These are phyloP conservation scores for Oegoconia quadripuncta DNA, from an alignment of 2,888 invertebrate species.

Conservation along the genomic window DNA sequence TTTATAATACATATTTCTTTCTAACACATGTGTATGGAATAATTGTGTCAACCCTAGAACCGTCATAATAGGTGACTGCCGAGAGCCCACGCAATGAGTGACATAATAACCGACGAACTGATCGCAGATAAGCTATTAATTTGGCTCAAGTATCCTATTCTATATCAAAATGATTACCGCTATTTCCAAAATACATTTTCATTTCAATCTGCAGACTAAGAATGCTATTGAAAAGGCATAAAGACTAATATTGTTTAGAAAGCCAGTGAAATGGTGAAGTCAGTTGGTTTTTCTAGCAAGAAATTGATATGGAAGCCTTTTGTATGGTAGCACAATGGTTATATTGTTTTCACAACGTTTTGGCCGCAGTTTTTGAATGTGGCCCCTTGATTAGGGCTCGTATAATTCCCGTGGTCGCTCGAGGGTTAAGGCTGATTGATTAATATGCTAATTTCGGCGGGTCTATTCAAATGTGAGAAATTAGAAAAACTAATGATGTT, in stretches of 20 bases:
- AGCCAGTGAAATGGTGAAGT: not conserved
- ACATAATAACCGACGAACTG: conserved; percentile 67
- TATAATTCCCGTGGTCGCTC: conserved; percentile 31
- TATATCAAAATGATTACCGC: conserved; percentile 47
- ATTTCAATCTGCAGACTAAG: conserved; percentile 4
- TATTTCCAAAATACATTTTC: conserved; percentile 21
- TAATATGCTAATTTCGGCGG: conserved; percentile 33
- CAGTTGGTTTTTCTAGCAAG: conserved; percentile 35
- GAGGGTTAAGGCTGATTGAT: conserved; percentile 41
- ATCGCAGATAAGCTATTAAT: conserved; percentile 74
- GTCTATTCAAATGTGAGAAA: conserved; percentile 8
- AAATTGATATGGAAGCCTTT: conserved; percentile 61
- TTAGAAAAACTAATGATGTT: not conserved
- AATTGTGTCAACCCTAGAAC: conserved; percentile 47
- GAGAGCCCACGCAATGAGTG: conserved; percentile 60
- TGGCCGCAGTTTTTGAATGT: conserved; percentile 38
- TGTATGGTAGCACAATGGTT: conserved; percentile 52
- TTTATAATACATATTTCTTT: no score
- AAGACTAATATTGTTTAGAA: conserved; percentile 16
- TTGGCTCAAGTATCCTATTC: conserved; percentile 69
- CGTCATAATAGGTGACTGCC: conserved; percentile 38
- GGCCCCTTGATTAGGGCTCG: conserved; percentile 46
- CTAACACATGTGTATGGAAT: no score
- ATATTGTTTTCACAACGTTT: conserved; percentile 57
- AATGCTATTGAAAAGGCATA: conserved; percentile 15